Evolutionary conservation across 2,797 vertebrate genomes (phyloP).

Genomic region (Lophura swinhoii): DNA sequence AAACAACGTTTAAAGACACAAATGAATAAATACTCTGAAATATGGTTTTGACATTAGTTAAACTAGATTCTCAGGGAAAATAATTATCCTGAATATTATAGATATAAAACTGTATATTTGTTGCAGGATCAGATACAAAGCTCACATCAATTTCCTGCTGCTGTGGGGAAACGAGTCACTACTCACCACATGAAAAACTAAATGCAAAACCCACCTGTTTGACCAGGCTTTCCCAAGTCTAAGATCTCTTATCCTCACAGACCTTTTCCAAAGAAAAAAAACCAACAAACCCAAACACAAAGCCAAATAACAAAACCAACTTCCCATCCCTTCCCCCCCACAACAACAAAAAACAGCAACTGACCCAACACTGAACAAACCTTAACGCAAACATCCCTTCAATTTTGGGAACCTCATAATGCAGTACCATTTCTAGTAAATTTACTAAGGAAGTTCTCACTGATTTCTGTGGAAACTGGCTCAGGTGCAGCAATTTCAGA

Average conservation of each 20-base stretch:
- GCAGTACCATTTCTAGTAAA: neutral
- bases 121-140: neutral
- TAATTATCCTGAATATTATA: neutral
- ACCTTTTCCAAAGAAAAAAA: neutral
- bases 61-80: neutral
- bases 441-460: neutral
- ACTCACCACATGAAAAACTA: neutral
- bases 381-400: neutral
- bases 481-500: constrained; percentile 5
- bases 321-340: neutral
- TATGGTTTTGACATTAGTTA: neutral
- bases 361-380: neutral
- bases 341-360: neutral
- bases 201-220: neutral
- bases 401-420: neutral
- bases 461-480: neutral
- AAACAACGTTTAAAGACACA: neutral
- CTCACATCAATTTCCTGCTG: neutral
- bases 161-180: neutral
- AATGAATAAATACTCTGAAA: neutral
- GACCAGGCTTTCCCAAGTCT: neutral
- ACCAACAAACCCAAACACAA: neutral
- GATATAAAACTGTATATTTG: neutral
- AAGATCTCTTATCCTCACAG: neutral
- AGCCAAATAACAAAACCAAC: neutral